phyloP scores from a whole-genome alignment of 2,797 vertebrate species.

The Sebastes kiyomatsui region DNA sequence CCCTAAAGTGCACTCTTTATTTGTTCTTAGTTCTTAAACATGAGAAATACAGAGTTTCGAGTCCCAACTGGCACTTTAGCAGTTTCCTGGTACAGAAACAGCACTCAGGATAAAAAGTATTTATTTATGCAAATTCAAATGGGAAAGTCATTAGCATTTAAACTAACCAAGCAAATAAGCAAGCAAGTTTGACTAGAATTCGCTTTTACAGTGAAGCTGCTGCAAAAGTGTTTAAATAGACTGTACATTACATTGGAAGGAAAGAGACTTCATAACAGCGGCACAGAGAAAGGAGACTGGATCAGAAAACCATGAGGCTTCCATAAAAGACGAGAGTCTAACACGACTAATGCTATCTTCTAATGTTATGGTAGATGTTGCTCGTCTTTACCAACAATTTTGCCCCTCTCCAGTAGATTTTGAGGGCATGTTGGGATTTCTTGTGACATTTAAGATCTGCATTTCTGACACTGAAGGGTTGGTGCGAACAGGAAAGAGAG shows the following conservation, averaged over 20 bases:
- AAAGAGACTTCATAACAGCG: neutral
- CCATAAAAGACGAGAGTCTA: neutral
- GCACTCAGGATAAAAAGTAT: neutral
- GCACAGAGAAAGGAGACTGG: neutral
- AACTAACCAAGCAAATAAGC: neutral
- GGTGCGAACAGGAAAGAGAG: neutral
- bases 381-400: neutral
- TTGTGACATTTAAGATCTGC: neutral
- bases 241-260: neutral
- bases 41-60: too few species aligned
- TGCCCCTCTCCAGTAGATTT: neutral
- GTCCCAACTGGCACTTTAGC: neutral
- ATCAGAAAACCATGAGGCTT: slow-evolving; percentile 16
- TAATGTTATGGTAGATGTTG: neutral
- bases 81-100: neutral
- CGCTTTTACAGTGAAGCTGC: neutral
- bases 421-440: neutral
- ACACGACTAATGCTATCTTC: neutral
- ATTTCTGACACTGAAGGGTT: neutral
- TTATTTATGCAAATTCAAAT: neutral
- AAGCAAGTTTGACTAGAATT: neutral
- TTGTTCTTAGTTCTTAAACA: too few species aligned
- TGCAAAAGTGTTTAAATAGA: neutral
- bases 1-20: neutral
- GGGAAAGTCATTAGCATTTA: neutral